Percentiles rank a stretch among this genome's conserved stretches.
Evolutionary conservation across 1,140 invertebrate genomes (phyloP).

Genomic region (Drosophila ananassae): DNA sequence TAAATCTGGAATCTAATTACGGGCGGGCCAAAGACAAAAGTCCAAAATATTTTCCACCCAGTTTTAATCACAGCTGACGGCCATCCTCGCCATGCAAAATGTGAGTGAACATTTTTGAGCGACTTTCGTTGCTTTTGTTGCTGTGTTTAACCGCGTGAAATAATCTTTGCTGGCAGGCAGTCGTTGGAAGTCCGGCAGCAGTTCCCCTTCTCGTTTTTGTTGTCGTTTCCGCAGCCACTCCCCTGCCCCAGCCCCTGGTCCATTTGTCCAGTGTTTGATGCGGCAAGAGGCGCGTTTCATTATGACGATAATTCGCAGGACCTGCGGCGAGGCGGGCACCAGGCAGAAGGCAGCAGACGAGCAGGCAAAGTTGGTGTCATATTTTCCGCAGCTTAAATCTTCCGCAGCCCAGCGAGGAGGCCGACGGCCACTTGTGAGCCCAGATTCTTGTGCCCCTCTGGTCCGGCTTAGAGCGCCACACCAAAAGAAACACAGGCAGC

Average conservation of each 20-base stretch:
- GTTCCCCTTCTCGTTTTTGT: slow-evolving; percentile 9
- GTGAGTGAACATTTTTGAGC: slow-evolving; percentile 40
- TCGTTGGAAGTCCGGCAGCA: slow-evolving; percentile 20
- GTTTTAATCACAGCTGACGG: slow-evolving; percentile 73
- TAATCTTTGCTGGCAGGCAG: slow-evolving; percentile 78
- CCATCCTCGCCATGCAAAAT: slow-evolving; percentile 51
- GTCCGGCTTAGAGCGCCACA: slow-evolving; percentile 21
- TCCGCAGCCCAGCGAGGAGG: slow-evolving; percentile 33
- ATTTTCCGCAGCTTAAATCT: slow-evolving; percentile 81
- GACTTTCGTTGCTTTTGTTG: slow-evolving; percentile 47
- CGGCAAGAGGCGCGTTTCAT: slow-evolving; percentile 57
- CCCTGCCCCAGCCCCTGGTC: neutral
- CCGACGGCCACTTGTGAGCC: slow-evolving; percentile 57
- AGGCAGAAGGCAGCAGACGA: slow-evolving; percentile 11
- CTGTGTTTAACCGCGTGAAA: slow-evolving; percentile 80
- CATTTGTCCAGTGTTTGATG: neutral
- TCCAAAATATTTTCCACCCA: slow-evolving; percentile 52
- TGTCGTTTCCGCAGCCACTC: slow-evolving; percentile 13
- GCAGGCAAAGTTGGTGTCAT: slow-evolving; percentile 69
- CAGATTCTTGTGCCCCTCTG: slow-evolving; percentile 24
- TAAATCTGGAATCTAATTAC: slow-evolving; percentile 80
- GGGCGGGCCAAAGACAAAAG: slow-evolving; percentile 71
- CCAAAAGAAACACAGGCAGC: neutral
- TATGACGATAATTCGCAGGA: slow-evolving; percentile 76
- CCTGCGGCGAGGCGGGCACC: slow-evolving; percentile 55